Percentiles rank a stretch among this genome's conserved stretches.
Evolutionary conservation across 2,113 vertebrate genomes (phyloP).

Genomic region (Oenanthe oenanthe): DNA sequence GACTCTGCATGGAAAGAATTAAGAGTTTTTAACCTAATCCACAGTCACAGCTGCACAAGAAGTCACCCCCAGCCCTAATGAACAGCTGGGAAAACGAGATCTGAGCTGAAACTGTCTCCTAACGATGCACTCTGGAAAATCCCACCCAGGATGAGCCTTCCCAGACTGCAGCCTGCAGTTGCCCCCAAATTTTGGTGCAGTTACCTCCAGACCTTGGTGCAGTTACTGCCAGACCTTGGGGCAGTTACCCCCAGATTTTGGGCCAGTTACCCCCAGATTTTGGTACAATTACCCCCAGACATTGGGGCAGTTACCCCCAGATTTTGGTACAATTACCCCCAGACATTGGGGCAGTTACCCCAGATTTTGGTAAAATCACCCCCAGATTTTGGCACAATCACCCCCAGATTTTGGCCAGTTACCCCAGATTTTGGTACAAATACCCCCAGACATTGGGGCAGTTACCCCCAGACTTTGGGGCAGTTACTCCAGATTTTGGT

Average conservation of each 20-base stretch:
- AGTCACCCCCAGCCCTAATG: background rate
- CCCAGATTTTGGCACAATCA: background rate
- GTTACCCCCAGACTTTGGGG: background rate
- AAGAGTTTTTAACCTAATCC: background rate
- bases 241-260: background rate
- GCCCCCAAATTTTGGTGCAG: fast-evolving
- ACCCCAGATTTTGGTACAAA: too few relatives aligned
- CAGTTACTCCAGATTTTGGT: fast-evolving
- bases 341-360: too few relatives aligned
- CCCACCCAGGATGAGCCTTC: background rate
- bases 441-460: background rate
- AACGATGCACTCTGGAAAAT: fast-evolving
- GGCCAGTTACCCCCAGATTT: too few relatives aligned
- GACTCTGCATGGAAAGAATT: background rate
- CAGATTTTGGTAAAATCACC: fast-evolving
- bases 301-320: background rate
- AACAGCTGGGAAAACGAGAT: background rate
- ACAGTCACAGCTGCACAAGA: background rate
- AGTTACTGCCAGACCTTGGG: background rate
- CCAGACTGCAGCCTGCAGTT: background rate
- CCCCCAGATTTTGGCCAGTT: background rate
- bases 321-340: background rate
- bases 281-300: background rate
- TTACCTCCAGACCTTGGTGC: background rate
- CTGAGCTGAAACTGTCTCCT: fast-evolving